Percentiles rank a stretch among this genome's conserved stretches.
phyloP scores from a whole-genome alignment of 2,888 invertebrate genomes.

The Mechanitis mazaeus region DNA sequence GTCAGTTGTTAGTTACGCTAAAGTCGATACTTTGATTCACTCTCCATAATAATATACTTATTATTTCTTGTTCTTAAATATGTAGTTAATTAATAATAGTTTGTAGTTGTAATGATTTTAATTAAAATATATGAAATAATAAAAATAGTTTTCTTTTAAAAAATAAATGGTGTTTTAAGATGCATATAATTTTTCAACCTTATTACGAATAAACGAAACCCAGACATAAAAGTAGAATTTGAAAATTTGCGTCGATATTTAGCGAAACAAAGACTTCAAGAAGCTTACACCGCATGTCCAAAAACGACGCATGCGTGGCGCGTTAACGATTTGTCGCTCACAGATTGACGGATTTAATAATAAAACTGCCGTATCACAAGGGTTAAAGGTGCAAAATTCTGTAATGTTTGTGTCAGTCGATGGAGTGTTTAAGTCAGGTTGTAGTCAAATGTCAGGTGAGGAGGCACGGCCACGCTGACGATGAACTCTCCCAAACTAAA shows the following conservation, averaged over 20 bases:
- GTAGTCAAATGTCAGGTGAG: conserved; percentile 24
- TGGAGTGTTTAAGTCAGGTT: conserved; percentile 14
- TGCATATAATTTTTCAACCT: too few relatives aligned
- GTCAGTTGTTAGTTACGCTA: conserved; percentile 60
- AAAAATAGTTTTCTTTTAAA: too few relatives aligned
- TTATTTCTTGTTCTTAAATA: too few relatives aligned
- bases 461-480: conserved; percentile 12
- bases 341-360: conserved; percentile 10
- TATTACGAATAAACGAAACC: not conserved
- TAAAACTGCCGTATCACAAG: conserved; percentile 22
- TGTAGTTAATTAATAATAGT: too few relatives aligned
- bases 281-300: conserved; percentile 23
- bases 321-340: conserved; percentile 26
- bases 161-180: too few relatives aligned
- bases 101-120: too few relatives aligned
- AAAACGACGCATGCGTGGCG: conserved; percentile 28
- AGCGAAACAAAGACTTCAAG: conserved; percentile 22
- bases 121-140: too few relatives aligned
- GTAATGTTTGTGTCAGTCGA: conserved; percentile 5
- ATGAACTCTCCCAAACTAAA: conserved; percentile 71
- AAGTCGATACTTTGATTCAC: conserved; percentile 52
- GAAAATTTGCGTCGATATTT: conserved; percentile 9
- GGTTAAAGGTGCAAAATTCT: conserved; percentile 18
- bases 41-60: conserved; percentile 19
- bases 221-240: not conserved